Conservation (phyloP, 2,113 vertebrate species). For the Oryzias woworae region DNA sequence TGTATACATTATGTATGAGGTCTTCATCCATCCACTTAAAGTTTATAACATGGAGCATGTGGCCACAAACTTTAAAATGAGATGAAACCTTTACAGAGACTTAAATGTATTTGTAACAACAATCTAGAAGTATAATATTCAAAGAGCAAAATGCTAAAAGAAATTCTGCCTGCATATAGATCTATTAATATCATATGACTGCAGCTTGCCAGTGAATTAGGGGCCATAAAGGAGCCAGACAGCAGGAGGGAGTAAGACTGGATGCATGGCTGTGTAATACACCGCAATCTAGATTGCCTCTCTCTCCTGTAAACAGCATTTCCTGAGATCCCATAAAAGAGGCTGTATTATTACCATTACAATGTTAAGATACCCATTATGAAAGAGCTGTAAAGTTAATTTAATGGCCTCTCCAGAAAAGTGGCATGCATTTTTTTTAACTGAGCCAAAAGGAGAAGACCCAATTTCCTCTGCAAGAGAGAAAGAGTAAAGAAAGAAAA, state of each 20-base stretch:
- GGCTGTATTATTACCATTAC: constrained; percentile 71
- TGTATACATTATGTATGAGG: constrained; percentile 67
- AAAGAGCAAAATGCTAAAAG: constrained; percentile 23
- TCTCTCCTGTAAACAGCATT: constrained; percentile 64
- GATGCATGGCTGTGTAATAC: constrained; percentile 58
- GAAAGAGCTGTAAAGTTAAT: constrained; percentile 69
- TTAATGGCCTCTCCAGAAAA: constrained; percentile 68
- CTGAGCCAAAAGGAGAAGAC: constrained; percentile 24
- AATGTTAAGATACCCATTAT: constrained; percentile 69
- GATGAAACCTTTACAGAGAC: constrained; percentile 6
- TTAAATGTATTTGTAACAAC: constrained; percentile 5
- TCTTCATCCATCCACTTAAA: constrained; percentile 9
- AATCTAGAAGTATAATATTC: constrained; percentile 17
- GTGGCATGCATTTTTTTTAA: constrained; percentile 31
- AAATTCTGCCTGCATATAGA: constrained; percentile 23
- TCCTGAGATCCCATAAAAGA: constrained; percentile 67
- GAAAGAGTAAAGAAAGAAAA: not conserved
- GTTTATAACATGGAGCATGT: constrained; percentile 53
- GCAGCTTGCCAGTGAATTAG: constrained; percentile 56
- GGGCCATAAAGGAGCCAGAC: constrained; percentile 47
- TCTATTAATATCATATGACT: constrained; percentile 56
- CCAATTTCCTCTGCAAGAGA: not conserved
- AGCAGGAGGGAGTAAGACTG: constrained; percentile 28
- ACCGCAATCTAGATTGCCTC: constrained; percentile 50
- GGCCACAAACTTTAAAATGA: constrained; percentile 16